phyloP scores from a whole-genome alignment of 2,113 vertebrate genomes.

The Ia io region DNA sequence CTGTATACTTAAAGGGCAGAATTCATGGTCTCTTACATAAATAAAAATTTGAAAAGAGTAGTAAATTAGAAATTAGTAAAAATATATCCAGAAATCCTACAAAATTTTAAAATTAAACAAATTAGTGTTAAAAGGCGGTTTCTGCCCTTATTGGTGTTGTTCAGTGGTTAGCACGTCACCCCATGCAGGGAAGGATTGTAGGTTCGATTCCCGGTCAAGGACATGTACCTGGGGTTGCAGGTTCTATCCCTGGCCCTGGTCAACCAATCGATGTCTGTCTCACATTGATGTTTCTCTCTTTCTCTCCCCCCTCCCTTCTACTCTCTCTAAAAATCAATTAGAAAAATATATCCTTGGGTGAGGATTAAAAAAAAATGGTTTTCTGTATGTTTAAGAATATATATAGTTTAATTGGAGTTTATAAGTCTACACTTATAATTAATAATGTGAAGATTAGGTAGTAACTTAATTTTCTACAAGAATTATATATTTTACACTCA shows the following conservation, averaged over 20 bases:
- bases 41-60: background rate
- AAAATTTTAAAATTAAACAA: conserved; percentile 12
- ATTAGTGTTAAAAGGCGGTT: background rate
- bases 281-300: no score
- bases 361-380: background rate
- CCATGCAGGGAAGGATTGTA: no score
- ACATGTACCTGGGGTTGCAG: no score
- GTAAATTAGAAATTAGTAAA: conserved; percentile 2
- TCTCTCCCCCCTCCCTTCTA: no score
- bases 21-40: background rate
- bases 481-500: background rate
- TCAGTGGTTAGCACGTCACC: no score
- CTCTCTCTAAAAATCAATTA: background rate
- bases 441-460: background rate
- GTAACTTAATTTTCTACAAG: background rate
- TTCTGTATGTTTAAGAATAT: background rate
- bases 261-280: no score
- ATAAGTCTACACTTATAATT: background rate
- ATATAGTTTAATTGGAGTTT: background rate
- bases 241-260: no score
- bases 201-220: no score
- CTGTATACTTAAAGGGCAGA: background rate
- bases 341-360: no score
- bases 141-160: no score
- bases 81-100: background rate